These are phyloP conservation scores for Plagodis pulveraria DNA, from an alignment of 2,888 invertebrate genomes.

Conservation along the genomic window DNA sequence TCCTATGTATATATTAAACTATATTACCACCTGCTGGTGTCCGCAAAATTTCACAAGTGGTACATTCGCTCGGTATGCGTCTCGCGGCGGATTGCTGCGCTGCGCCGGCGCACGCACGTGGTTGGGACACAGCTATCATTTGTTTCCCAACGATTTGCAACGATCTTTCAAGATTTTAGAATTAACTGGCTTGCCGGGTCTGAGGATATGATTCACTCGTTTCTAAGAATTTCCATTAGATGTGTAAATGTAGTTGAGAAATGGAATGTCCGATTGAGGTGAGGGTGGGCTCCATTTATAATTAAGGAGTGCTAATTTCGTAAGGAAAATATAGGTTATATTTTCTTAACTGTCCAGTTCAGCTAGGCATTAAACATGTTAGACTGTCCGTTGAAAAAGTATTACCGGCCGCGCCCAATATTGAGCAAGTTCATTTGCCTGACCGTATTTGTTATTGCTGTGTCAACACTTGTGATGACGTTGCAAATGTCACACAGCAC, in stretches of 20 bases:
- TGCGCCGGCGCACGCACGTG: conserved; percentile 13
- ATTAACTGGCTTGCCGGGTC: neutral
- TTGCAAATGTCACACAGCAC: conserved; percentile 9
- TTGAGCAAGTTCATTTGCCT: too few species aligned
- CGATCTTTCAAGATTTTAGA: conserved; percentile 17
- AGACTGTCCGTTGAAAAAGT: too few species aligned
- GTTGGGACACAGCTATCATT: conserved; percentile 32
- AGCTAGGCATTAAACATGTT: too few species aligned
- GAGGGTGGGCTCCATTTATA: too few species aligned
- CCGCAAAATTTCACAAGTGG: conserved; percentile 22
- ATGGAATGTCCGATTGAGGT: neutral
- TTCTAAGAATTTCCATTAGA: conserved; percentile 4
- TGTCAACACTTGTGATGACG: conserved; percentile 6
- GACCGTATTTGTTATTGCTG: too few species aligned
- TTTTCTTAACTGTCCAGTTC: too few species aligned
- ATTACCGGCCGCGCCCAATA: too few species aligned
- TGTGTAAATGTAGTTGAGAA: neutral
- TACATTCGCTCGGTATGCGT: conserved; percentile 22
- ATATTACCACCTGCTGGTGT: neutral
- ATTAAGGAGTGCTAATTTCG: too few species aligned
- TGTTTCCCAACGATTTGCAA: conserved; percentile 27
- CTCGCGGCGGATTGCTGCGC: conserved; percentile 8
- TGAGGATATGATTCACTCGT: conserved; percentile 9
- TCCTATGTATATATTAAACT: too few species aligned
- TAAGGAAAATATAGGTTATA: too few species aligned